These are phyloP conservation scores for Theocolax elegans DNA, from an alignment of 1,140 invertebrate genomes.

Conservation along the genomic window DNA sequence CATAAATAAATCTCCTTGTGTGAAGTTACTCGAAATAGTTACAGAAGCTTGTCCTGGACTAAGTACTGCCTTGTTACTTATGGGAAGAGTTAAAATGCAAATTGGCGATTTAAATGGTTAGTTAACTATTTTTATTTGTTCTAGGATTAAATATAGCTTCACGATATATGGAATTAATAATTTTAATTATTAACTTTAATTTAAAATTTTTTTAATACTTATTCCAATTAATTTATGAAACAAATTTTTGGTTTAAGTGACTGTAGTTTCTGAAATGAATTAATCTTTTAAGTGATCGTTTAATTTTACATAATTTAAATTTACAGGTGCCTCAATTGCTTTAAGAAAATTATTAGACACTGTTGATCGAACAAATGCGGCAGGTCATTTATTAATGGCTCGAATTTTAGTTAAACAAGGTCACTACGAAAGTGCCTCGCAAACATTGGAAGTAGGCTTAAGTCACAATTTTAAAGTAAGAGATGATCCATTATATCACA, in stretches of 20 bases:
- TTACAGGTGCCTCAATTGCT: constrained; percentile 69
- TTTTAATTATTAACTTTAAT: too few relatives aligned
- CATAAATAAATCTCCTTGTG: constrained; percentile 63
- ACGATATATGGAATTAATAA: neutral
- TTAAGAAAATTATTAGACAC: constrained; percentile 80
- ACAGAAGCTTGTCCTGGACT: constrained; percentile 86
- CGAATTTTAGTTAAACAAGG: constrained; percentile 83
- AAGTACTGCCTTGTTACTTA: constrained; percentile 76
- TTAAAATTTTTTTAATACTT: neutral
- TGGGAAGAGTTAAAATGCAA: constrained; percentile 84
- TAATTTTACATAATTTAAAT: neutral
- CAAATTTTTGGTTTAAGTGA: too few relatives aligned
- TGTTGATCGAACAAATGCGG: constrained; percentile 80
- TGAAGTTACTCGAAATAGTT: constrained; percentile 79
- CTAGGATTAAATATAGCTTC: neutral
- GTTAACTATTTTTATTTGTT: neutral
- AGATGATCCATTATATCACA: constrained; percentile 90
- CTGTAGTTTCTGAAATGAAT: too few relatives aligned
- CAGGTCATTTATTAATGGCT: constrained; percentile 88
- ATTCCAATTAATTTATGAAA: too few relatives aligned
- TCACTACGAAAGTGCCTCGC: constrained; percentile 81
- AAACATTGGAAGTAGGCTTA: constrained; percentile 87
- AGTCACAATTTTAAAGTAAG: constrained; percentile 92
- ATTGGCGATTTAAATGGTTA: constrained; percentile 75
- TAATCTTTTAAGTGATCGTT: too few relatives aligned